Evolutionary conservation across 2,797 vertebrate genomes (phyloP), one percentile per base, ranked within the genome.

Genomic region (Neopelma chrysocephalum): DNA sequence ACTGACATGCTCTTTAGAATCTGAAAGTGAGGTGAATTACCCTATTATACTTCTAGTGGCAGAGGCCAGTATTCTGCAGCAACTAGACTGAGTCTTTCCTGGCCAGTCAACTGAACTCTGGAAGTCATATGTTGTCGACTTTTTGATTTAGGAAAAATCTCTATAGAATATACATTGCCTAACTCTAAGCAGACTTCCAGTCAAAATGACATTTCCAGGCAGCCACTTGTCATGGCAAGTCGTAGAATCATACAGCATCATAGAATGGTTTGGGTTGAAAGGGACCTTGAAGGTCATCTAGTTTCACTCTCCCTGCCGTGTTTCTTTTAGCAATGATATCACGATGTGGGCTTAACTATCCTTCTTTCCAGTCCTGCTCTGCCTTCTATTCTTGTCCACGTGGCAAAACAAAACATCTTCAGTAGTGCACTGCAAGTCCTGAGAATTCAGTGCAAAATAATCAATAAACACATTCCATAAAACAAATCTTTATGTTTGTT

Each of bases 261-360:
- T 11, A 10, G n/a, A 38, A 45, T 45, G 20, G 12, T 32, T 71
- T 34, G 25, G 7, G 8, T 26, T 51, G 38, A 58, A 57, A 51
- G 10, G 20, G 17, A 34, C 10, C 20, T 31, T 51, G 29, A 45
- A 31, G 11, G 32, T 57, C 36, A 57, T 18, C 23, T 15, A 9
- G 20, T 47, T 65, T 45, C 58, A 78, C 15, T 4, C 38, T 51
- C 25, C 10, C 14, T 0, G 0, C 12, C 0, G 4, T 26, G 7
- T 38, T 66, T 79, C 15, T 60, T 93, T 73, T n/a, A 38, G 5
- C 16, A 73, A 8, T 40, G 15, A 18, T 66, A 36, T 15, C 16
- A 38, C 9, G 6, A 19, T 45, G 40, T 9, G 53, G 31, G 38
- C 12, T 13, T 60, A 45, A 12, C 42, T 76, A 21, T 48, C 15